Evolutionary conservation across 2,113 vertebrate species (phyloP).

Genomic region (Nettapus auritus): DNA sequence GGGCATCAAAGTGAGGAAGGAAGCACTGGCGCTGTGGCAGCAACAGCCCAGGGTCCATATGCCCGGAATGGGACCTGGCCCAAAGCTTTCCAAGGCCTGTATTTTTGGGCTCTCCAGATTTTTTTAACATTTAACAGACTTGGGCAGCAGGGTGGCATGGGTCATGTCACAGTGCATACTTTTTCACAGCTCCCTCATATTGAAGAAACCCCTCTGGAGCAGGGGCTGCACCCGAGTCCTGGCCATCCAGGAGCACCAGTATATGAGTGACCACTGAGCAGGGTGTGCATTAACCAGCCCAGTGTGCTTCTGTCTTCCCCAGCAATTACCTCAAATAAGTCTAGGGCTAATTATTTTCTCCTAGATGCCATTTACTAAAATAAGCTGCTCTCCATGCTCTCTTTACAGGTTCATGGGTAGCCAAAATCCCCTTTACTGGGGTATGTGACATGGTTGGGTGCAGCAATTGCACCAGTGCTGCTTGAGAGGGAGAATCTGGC

Average conservation of each 20-base stretch:
- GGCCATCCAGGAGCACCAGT: background rate
- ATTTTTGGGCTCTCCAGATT: background rate
- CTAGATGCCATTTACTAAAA: background rate
- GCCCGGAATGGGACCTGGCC: background rate
- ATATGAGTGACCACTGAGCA: fast-evolving
- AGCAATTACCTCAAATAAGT: background rate
- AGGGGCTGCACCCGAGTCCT: background rate
- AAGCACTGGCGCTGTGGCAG: background rate
- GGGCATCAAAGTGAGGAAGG: background rate
- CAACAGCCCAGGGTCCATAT: background rate
- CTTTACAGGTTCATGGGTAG: background rate
- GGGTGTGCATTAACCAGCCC: background rate
- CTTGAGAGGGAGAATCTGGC: background rate
- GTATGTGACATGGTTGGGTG: background rate
- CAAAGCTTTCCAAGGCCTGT: background rate
- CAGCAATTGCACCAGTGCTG: background rate
- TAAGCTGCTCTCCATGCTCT: background rate
- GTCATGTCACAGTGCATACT: background rate
- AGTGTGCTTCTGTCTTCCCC: background rate
- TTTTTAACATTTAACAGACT: background rate
- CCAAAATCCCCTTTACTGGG: background rate
- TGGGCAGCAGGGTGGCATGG: background rate
- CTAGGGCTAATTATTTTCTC: background rate
- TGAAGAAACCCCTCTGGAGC: background rate
- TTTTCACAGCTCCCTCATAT: background rate